Conservation (phyloP, 2,888 invertebrate genomes). For the Cryptophagus acutangulus region DNA sequence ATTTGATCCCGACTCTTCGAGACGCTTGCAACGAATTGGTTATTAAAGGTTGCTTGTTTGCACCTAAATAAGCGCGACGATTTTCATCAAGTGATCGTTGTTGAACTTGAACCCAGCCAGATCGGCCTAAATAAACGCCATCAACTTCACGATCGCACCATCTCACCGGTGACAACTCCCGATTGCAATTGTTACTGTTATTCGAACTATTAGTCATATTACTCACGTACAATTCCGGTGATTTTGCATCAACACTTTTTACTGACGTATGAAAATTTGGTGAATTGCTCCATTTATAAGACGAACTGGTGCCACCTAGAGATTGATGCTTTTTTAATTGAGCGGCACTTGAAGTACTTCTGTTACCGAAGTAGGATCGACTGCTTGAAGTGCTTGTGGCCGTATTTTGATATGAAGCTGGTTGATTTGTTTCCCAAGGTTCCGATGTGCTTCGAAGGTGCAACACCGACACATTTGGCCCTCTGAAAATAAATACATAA, state of each 20-base stretch:
- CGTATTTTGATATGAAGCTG: constrained; percentile 38
- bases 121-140: constrained; percentile 55
- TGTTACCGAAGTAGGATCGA: constrained; percentile 35
- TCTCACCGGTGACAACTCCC: constrained; percentile 55
- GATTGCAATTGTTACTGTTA: constrained; percentile 37
- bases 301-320: constrained; percentile 29
- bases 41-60: too few relatives aligned
- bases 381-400: constrained; percentile 31
- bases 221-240: too few relatives aligned
- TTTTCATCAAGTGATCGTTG: constrained; percentile 54
- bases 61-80: constrained; percentile 42
- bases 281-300: constrained; percentile 33
- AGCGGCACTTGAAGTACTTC: constrained; percentile 27
- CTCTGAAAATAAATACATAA: constrained; percentile 43
- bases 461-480: constrained; percentile 54
- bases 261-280: constrained; percentile 34
- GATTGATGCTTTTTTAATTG: constrained; percentile 41
- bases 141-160: constrained; percentile 58
- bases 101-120: constrained; percentile 56
- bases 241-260: background rate
- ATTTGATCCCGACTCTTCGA: constrained; percentile 48
- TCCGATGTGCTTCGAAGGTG: constrained; percentile 54
- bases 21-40: constrained; percentile 33
- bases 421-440: constrained; percentile 51
- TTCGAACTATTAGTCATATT: too few relatives aligned